Conservation (phyloP, 2,797 vertebrate species). For the Crypturellus tataupa region DNA sequence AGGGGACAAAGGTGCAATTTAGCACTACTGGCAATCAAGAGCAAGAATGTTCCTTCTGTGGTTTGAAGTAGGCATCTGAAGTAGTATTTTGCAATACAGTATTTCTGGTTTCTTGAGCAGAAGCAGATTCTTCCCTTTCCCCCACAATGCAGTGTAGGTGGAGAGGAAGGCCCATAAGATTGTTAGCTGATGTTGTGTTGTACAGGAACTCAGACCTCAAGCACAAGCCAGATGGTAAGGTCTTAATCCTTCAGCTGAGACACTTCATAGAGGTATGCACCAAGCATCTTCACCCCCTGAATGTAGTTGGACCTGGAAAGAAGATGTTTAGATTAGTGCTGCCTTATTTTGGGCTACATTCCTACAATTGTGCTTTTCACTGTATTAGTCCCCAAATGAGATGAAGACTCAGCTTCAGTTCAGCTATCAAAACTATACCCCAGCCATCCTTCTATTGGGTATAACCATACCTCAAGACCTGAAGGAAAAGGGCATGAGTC, state of each 20-base stretch:
- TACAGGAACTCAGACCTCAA: constrained; percentile 1
- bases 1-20: not conserved
- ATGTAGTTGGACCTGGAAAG: constrained; percentile 91
- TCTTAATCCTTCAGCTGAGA: constrained; percentile 85
- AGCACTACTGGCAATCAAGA: not conserved
- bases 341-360: not conserved
- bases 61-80: not conserved
- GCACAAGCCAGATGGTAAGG: not conserved
- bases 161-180: not conserved
- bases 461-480: not conserved
- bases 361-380: not conserved
- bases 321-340: not conserved
- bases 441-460: not conserved
- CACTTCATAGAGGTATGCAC: constrained; percentile 94
- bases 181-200: not conserved
- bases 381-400: not conserved
- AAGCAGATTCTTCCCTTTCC: not conserved
- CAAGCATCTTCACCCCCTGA: constrained; percentile 93
- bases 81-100: not conserved
- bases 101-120: not conserved
- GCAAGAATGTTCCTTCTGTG: not conserved
- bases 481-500: not conserved
- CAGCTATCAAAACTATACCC: not conserved
- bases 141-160: not conserved
- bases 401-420: not conserved